phyloP scores from a whole-genome alignment of 2,113 vertebrate species.

The Catagonus wagneri region DNA sequence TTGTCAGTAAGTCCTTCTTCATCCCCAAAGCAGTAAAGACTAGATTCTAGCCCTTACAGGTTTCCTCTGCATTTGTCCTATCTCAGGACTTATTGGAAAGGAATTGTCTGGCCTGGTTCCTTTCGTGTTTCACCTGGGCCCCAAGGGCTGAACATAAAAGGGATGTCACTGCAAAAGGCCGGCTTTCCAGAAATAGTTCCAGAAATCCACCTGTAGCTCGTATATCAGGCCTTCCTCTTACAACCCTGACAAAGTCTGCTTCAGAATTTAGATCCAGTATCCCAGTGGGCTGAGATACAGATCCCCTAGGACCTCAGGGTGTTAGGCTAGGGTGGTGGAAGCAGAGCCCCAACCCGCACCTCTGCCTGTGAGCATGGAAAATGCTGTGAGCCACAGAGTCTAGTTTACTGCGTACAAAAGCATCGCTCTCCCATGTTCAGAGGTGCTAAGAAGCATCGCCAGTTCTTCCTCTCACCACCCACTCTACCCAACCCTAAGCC shows the following conservation, averaged over 20 bases:
- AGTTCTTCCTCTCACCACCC: not conserved
- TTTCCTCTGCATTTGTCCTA: not conserved
- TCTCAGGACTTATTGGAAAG: not conserved
- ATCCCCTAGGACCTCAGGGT: accelerated
- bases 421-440: not conserved
- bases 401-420: not conserved
- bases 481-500: not conserved
- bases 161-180: too few species aligned
- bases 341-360: not conserved
- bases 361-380: not conserved
- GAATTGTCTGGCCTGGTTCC: not conserved
- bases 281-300: not conserved
- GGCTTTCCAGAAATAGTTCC: not conserved
- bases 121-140: not conserved
- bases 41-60: not conserved
- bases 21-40: not conserved
- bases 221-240: not conserved
- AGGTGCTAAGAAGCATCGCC: not conserved
- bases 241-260: not conserved
- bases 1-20: not conserved
- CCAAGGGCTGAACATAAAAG: not conserved
- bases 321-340: not conserved
- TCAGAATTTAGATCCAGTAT: not conserved
- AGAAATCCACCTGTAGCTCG: not conserved
- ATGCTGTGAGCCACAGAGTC: not conserved